Percentiles rank a stretch among this genome's conserved stretches.
Evolutionary conservation across 2,113 vertebrate species (phyloP).

Genomic region (Gallinago media): DNA sequence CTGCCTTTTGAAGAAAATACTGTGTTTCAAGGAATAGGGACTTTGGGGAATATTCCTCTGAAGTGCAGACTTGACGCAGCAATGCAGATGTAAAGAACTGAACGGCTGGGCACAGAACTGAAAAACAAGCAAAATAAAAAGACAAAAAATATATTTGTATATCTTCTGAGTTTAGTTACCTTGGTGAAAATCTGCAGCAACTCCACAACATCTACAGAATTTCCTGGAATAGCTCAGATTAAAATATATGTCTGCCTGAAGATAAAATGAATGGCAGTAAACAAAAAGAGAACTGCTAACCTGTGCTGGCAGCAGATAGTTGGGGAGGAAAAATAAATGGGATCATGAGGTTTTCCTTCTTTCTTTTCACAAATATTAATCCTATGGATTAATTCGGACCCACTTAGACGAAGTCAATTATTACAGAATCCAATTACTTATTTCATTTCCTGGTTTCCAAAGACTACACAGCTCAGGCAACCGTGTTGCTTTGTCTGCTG

Average conservation of each 20-base stretch:
- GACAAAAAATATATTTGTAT: background rate
- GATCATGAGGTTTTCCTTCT: background rate
- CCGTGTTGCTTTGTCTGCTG: background rate
- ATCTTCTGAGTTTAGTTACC: background rate
- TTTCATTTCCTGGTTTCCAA: conserved; percentile 14
- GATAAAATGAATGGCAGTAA: background rate
- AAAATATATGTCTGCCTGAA: background rate
- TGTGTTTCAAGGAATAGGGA: conserved; percentile 30
- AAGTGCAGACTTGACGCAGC: background rate
- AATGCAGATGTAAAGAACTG: conserved; percentile 1
- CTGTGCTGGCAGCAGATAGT: background rate
- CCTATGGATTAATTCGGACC: background rate
- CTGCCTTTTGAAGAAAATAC: conserved; percentile 55
- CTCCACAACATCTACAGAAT: background rate
- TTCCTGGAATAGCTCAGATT: background rate
- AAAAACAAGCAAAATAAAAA: conserved; percentile 21
- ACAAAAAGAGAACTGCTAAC: background rate
- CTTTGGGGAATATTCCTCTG: conserved; percentile 38
- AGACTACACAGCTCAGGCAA: background rate
- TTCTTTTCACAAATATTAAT: conserved; percentile 15
- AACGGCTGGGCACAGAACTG: background rate
- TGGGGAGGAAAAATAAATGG: background rate
- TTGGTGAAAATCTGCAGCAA: background rate
- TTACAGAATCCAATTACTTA: background rate
- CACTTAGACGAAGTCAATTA: background rate